Percentiles rank a stretch among this genome's conserved stretches.
Evolutionary conservation across 2,797 vertebrate genomes (phyloP).

Genomic region (Danio tinwini): DNA sequence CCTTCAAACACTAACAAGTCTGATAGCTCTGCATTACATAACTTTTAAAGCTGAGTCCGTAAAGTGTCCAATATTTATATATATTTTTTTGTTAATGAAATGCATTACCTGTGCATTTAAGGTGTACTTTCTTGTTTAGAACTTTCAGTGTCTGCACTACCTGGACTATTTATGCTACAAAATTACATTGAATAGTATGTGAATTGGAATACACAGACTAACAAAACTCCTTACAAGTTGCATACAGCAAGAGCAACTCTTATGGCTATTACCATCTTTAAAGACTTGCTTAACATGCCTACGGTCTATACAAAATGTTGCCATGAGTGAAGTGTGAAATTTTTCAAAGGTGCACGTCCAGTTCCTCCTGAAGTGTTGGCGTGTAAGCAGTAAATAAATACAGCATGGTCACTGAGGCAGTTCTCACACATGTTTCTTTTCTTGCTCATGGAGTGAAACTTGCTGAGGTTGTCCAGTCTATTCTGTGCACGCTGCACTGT

Average conservation of each 20-base stretch:
- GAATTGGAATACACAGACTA: too few relatives aligned
- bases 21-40: too few relatives aligned
- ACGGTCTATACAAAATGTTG: neutral
- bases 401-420: conserved; percentile 5
- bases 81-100: too few relatives aligned
- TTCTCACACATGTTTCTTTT: conserved; percentile 41
- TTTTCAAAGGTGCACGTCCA: neutral
- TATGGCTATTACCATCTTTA: neutral
- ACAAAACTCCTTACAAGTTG: neutral
- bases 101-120: too few relatives aligned
- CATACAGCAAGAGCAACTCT: neutral
- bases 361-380: neutral
- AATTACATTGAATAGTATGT: too few relatives aligned
- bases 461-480: conserved; percentile 59
- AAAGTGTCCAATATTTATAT: too few relatives aligned
- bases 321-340: neutral
- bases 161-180: too few relatives aligned
- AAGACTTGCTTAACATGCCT: neutral
- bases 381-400: neutral
- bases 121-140: too few relatives aligned
- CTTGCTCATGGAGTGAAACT: conserved; percentile 52
- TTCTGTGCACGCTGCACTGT: conserved; percentile 56
- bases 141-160: too few relatives aligned
- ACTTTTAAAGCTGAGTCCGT: too few relatives aligned
- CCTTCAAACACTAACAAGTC: too few relatives aligned